Conservation (phyloP, 2,113 vertebrate species). For the Panthera leo region DNA sequence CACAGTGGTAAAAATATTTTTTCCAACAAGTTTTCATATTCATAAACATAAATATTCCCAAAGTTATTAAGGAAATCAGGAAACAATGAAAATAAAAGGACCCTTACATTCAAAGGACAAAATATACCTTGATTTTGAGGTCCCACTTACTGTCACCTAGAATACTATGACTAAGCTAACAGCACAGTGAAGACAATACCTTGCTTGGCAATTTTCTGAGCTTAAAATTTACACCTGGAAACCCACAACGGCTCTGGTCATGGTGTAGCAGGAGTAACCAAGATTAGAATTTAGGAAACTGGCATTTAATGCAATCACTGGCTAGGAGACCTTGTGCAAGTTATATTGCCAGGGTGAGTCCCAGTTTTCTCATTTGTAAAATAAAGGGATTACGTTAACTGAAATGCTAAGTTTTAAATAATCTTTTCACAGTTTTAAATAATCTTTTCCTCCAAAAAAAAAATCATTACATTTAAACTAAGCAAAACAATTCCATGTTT, state of each 20-base stretch:
- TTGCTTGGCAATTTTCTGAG: neutral
- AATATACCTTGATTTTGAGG: neutral
- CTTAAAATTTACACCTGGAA: neutral
- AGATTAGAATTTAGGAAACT: neutral
- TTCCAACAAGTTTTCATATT: neutral
- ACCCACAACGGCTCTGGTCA: neutral
- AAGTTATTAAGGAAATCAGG: neutral
- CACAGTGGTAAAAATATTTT: neutral
- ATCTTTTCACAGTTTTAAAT: neutral
- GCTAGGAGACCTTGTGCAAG: neutral
- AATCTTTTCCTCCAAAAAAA: neutral
- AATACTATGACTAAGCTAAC: neutral
- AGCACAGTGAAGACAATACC: neutral
- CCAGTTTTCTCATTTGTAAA: neutral
- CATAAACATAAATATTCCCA: neutral
- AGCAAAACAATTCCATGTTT: neutral
- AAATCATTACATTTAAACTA: neutral
- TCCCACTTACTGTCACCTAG: neutral
- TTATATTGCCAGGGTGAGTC: neutral
- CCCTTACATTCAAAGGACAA: neutral
- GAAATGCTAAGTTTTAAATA: conserved; percentile 26
- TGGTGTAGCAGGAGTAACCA: neutral
- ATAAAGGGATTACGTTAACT: neutral
- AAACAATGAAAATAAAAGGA: neutral
- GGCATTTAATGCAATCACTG: neutral